Evolutionary conservation across 1,140 invertebrate species (phyloP).

Genomic region (Brachionus sp.): DNA sequence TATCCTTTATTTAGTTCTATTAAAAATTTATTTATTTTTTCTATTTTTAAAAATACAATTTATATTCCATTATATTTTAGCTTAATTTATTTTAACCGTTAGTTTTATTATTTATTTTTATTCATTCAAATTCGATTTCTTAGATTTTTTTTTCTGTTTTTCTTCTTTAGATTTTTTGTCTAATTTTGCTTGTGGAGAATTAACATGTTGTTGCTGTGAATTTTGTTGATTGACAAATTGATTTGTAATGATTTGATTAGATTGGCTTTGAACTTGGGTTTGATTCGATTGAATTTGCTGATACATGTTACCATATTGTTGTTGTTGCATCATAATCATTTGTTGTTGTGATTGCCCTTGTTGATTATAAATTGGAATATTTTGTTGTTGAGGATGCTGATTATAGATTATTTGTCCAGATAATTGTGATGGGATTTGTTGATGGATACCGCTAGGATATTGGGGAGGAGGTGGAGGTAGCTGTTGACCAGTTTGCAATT

Average conservation of each 20-base stretch:
- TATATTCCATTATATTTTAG: no score
- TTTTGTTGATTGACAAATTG: slow-evolving; percentile 17
- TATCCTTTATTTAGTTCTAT: no score
- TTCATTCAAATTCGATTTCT: not conserved
- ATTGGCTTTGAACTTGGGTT: not conserved
- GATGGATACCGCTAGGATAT: not conserved
- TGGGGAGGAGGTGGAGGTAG: not conserved
- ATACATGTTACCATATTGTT: slow-evolving; percentile 25
- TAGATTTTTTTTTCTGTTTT: slow-evolving; percentile 25
- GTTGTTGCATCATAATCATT: slow-evolving; percentile 16
- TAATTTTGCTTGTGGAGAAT: not conserved
- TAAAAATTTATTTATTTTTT: no score
- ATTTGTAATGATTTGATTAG: not conserved
- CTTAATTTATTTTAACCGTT: no score
- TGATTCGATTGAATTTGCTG: not conserved
- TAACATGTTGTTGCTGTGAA: not conserved
- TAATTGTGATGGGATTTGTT: not conserved
- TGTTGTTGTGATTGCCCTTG: not conserved
- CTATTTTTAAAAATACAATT: no score
- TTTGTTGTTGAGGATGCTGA: slow-evolving; percentile 1
- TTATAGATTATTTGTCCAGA: not conserved
- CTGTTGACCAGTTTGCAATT: not conserved
- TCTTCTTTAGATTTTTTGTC: slow-evolving; percentile 23
- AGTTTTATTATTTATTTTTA: not conserved
- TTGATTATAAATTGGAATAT: not conserved